These are phyloP conservation scores for Drosophila maculinotata DNA, from an alignment of 2,888 invertebrate species.

Conservation along the genomic window DNA sequence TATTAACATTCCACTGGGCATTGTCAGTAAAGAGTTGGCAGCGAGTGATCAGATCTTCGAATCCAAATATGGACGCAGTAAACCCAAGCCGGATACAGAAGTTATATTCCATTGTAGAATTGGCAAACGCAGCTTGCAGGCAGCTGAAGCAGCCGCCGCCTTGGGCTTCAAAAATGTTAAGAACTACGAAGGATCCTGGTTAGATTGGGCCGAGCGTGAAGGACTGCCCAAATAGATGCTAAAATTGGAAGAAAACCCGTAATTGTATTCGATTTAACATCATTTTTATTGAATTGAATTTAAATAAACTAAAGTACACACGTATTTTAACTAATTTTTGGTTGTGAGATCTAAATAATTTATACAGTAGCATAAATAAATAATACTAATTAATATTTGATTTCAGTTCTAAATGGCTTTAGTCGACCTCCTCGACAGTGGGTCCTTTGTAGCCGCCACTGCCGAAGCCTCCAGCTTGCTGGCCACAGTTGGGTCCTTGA, in stretches of 20 bases:
- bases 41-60: conserved; percentile 86
- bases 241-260: not conserved
- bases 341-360: conserved; percentile 22
- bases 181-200: conserved; percentile 83
- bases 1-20: conserved; percentile 90
- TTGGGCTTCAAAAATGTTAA: conserved; percentile 81
- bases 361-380: not conserved
- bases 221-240: conserved; percentile 68
- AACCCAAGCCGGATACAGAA: conserved; percentile 87
- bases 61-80: conserved; percentile 86
- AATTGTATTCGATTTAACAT: not conserved
- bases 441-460: conserved; percentile 40
- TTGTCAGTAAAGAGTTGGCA: conserved; percentile 66
- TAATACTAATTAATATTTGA: not conserved
- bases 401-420: conserved; percentile 10
- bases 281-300: conserved; percentile 24
- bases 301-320: not conserved
- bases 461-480: conserved; percentile 35
- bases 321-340: not conserved
- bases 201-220: conserved; percentile 83
- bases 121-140: conserved; percentile 88
- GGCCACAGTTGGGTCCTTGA: conserved; percentile 82
- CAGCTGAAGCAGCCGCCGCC: conserved; percentile 86
- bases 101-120: conserved; percentile 89
- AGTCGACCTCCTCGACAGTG: conserved; percentile 62